phyloP scores from a whole-genome alignment of 2,797 vertebrate species.

The Mico argentatus region DNA sequence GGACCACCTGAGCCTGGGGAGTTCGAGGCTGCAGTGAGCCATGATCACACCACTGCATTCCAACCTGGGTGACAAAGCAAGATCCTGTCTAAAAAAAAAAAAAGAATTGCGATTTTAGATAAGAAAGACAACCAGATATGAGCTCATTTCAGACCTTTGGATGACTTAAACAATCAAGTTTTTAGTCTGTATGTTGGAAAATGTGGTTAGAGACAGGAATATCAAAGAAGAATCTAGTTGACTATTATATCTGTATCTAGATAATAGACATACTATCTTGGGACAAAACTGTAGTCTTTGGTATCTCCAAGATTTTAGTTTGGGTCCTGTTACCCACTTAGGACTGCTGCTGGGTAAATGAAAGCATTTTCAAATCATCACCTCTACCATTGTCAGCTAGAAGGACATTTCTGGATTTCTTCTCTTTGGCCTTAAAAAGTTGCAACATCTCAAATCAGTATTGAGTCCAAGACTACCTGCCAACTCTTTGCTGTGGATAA shows the following conservation, averaged over 20 bases:
- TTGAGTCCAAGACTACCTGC: slow-evolving; percentile 39
- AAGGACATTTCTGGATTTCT: slow-evolving; percentile 54
- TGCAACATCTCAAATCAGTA: slow-evolving; percentile 51
- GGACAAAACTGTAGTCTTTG: background rate
- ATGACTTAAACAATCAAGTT: slow-evolving; percentile 1
- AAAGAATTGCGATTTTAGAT: background rate
- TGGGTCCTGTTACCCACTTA: slow-evolving; percentile 19
- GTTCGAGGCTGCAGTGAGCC: background rate
- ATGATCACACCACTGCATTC: background rate
- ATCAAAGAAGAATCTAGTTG: slow-evolving; percentile 9
- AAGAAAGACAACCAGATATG: slow-evolving; percentile 14
- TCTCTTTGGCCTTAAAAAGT: slow-evolving; percentile 65
- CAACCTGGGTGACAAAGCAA: background rate
- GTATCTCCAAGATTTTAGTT: slow-evolving; percentile 17
- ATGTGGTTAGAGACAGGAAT: background rate
- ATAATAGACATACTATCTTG: background rate
- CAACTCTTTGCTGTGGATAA: slow-evolving; percentile 58
- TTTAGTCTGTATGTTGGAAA: slow-evolving; percentile 32
- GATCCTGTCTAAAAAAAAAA: background rate
- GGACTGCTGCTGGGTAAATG: background rate
- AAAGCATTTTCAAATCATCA: slow-evolving; percentile 37
- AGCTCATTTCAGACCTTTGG: slow-evolving; percentile 24
- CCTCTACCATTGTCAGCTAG: slow-evolving; percentile 56
- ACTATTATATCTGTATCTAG: background rate
- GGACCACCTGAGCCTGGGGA: background rate